A percentile compares a stretch with the other conserved stretches of the same genome.
Conservation (phyloP, 2,113 vertebrate species). For the Tamias sibiricus region DNA sequence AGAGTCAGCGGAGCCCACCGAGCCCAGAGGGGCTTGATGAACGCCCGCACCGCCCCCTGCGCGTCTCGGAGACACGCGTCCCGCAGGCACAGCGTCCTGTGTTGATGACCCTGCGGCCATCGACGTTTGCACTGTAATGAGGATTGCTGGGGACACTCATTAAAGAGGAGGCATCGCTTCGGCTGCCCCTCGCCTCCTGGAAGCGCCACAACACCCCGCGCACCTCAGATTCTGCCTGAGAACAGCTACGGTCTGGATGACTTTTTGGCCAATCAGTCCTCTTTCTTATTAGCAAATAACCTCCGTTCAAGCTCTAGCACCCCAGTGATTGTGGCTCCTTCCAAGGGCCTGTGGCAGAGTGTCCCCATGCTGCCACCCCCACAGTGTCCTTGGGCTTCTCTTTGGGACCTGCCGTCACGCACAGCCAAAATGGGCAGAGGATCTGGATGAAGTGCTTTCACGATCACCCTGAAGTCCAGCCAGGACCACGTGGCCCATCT, state of each 20-base stretch:
- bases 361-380: rapidly evolving
- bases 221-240: not conserved
- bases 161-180: slow-evolving; percentile 7
- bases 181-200: slow-evolving; percentile 3
- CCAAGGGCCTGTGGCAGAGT: rapidly evolving
- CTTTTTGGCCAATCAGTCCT: not conserved
- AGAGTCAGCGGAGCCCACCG: slow-evolving; percentile 79
- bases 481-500: no score
- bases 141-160: slow-evolving; percentile 19
- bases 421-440: rapidly evolving
- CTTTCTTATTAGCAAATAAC: not conserved
- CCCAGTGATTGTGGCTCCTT: rapidly evolving
- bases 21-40: slow-evolving; percentile 79
- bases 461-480: no score
- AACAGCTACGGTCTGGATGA: not conserved
- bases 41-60: slow-evolving; percentile 73
- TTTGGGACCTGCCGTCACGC: not conserved
- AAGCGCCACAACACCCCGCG: not conserved
- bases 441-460: not conserved
- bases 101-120: slow-evolving; percentile 70
- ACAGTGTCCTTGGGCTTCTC: rapidly evolving
- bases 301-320: no score
- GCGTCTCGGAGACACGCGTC: slow-evolving; percentile 72
- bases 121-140: slow-evolving; percentile 60
- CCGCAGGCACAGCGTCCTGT: slow-evolving; percentile 61